phyloP scores from a whole-genome alignment of 2,888 invertebrate species.

The Thera britannica region DNA sequence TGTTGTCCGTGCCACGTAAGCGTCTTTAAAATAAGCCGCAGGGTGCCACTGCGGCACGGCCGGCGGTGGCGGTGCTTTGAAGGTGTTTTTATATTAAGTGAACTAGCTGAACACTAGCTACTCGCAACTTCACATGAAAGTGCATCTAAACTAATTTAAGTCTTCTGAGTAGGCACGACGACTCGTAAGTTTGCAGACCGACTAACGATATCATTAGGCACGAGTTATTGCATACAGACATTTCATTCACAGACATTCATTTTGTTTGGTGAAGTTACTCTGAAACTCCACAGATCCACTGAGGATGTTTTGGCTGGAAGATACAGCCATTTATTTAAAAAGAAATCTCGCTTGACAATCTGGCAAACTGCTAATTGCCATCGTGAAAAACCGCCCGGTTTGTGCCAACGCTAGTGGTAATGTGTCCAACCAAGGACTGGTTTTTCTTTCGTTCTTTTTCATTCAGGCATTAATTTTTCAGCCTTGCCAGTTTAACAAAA shows the following conservation, averaged over 20 bases:
- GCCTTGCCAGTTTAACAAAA: no score
- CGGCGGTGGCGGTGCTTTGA: no score
- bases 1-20: no score
- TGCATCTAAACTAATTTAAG: slow-evolving; percentile 44
- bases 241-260: slow-evolving; percentile 5
- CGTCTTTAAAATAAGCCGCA: no score
- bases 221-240: not conserved
- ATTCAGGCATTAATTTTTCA: not conserved
- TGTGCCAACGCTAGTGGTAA: slow-evolving; percentile 8
- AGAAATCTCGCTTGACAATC: slow-evolving; percentile 15
- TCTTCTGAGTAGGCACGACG: slow-evolving; percentile 35
- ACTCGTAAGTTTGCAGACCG: slow-evolving; percentile 28
- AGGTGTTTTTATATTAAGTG: not conserved
- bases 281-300: not conserved
- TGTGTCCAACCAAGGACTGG: not conserved
- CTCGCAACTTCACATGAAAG: slow-evolving; percentile 8
- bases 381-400: slow-evolving; percentile 5
- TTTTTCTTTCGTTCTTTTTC: not conserved
- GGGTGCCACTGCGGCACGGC: no score
- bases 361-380: slow-evolving; percentile 19
- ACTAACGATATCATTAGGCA: slow-evolving; percentile 33
- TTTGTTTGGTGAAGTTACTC: slow-evolving; percentile 15
- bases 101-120: slow-evolving; percentile 11
- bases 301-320: not conserved
- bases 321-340: slow-evolving; percentile 17